phyloP scores from a whole-genome alignment of 2,888 invertebrate genomes.

The Drosophila tanythrix region DNA sequence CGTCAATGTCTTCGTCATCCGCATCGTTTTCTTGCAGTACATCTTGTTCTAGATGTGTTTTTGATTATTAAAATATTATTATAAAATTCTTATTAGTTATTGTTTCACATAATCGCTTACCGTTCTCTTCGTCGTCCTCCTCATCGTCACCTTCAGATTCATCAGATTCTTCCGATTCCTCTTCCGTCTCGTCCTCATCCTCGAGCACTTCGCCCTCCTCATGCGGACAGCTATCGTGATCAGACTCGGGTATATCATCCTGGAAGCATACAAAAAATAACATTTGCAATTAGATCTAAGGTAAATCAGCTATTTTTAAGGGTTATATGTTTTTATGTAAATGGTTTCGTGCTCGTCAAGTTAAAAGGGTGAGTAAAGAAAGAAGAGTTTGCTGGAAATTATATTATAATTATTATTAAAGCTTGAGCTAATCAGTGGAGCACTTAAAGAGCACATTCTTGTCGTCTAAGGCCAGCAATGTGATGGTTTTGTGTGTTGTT shows the following conservation, averaged over 20 bases:
- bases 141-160: constrained; percentile 85
- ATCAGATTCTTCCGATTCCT: constrained; percentile 84
- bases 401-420: constrained; percentile 38
- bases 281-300: constrained; percentile 2
- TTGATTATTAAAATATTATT: not conserved
- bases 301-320: not conserved
- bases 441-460: constrained; percentile 72
- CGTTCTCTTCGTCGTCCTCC: constrained; percentile 85
- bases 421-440: constrained; percentile 38
- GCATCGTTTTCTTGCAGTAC: constrained; percentile 83
- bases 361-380: constrained; percentile 39
- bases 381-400: constrained; percentile 42
- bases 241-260: constrained; percentile 85
- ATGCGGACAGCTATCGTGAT: constrained; percentile 84
- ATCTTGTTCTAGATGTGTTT: constrained; percentile 37
- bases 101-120: constrained; percentile 51
- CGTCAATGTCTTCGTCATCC: constrained; percentile 84
- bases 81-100: not conserved
- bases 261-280: constrained; percentile 51
- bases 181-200: constrained; percentile 84
- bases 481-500: constrained; percentile 64
- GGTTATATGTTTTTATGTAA: constrained; percentile 15
- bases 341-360: constrained; percentile 38
- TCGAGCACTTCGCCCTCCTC: constrained; percentile 83
- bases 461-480: constrained; percentile 84